phyloP scores from a whole-genome alignment of 2,797 vertebrate species.

The Agapornis canus region DNA sequence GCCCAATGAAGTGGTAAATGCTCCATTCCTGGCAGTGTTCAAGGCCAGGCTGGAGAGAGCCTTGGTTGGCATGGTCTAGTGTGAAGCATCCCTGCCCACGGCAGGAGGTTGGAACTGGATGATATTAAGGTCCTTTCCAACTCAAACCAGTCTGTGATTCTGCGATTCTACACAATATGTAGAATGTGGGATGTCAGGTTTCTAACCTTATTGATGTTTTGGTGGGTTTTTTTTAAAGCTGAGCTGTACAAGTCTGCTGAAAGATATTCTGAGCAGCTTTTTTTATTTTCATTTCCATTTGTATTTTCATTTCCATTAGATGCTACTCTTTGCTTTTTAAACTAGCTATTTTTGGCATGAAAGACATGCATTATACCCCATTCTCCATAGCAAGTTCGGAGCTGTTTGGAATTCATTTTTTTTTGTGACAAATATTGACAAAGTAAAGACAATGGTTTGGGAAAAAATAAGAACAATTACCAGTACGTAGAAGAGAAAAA shows the following conservation, averaged over 20 bases:
- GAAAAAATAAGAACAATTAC: neutral
- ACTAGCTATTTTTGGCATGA: neutral
- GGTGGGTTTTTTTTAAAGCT: neutral
- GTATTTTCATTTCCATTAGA: neutral
- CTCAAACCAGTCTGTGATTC: neutral
- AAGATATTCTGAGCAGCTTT: neutral
- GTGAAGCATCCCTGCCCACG: neutral
- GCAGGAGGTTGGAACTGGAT: neutral
- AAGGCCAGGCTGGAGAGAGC: neutral
- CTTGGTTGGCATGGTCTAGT: neutral
- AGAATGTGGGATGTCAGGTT: neutral
- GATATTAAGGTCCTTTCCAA: neutral
- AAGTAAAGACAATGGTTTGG: neutral
- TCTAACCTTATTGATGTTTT: neutral
- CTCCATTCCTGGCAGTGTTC: neutral
- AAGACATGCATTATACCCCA: neutral
- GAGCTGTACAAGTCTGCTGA: neutral
- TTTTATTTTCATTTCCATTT: no score
- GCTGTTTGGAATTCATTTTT: neutral
- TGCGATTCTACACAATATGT: neutral
- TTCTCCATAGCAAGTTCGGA: neutral
- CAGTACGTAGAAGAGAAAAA: neutral
- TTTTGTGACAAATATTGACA: neutral
- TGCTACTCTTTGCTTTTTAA: neutral
- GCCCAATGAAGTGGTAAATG: neutral